Evolutionary conservation across 2,113 vertebrate genomes (phyloP).

Genomic region (Brachypteracias leptosomus): DNA sequence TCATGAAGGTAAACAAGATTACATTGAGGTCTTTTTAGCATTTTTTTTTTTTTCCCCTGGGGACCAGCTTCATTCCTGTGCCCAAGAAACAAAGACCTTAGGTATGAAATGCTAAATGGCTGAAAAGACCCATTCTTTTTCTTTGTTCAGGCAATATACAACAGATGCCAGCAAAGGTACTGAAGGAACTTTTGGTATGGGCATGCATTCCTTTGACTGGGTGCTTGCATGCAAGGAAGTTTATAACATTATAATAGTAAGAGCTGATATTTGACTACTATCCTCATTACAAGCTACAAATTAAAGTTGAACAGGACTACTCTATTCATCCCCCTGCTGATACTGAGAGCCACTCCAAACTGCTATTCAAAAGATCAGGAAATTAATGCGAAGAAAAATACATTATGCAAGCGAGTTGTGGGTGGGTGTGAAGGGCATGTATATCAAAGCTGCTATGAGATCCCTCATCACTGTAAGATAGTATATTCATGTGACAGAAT

Average conservation of each 20-base stretch:
- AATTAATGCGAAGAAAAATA: not conserved
- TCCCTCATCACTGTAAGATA: not conserved
- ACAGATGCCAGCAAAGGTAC: slow-evolving; percentile 42
- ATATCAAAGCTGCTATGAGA: not conserved
- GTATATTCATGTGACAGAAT: not conserved
- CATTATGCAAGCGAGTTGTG: not conserved
- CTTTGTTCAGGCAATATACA: slow-evolving; percentile 18
- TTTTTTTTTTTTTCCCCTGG: not conserved
- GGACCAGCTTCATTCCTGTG: slow-evolving; percentile 22
- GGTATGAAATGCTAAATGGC: slow-evolving; percentile 34
- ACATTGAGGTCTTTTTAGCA: not conserved
- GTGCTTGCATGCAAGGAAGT: not conserved
- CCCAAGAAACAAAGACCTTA: slow-evolving; percentile 41
- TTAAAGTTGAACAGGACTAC: not conserved
- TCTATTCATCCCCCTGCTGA: not conserved
- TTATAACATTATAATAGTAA: not conserved
- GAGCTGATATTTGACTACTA: not conserved
- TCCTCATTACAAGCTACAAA: not conserved
- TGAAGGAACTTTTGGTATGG: slow-evolving; percentile 61
- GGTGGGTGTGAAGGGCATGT: not conserved
- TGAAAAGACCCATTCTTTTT: slow-evolving; percentile 47
- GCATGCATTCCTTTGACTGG: slow-evolving; percentile 27
- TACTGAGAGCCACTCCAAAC: not conserved
- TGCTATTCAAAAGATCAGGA: not conserved
- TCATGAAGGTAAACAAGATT: slow-evolving; percentile 42